phyloP scores from a whole-genome alignment of 2,888 invertebrate species.

The Peribatodes rhomboidaria region DNA sequence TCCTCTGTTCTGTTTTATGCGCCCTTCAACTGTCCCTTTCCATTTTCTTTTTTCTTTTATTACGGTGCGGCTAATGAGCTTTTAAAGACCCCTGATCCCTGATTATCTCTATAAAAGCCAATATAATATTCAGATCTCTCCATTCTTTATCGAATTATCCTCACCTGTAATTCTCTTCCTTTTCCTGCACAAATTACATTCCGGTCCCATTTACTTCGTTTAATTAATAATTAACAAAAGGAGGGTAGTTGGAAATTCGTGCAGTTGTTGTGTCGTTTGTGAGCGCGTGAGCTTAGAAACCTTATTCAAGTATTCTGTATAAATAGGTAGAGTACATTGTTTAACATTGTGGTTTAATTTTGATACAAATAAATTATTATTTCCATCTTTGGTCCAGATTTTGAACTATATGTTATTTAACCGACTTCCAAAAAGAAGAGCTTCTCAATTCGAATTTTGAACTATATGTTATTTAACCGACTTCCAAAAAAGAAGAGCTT shows the following conservation, averaged over 20 bases:
- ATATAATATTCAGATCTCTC: conserved; percentile 7
- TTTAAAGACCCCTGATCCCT: conserved; percentile 1
- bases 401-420: too few relatives aligned
- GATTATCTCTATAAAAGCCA: not conserved
- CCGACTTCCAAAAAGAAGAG: too few relatives aligned
- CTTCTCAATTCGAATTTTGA: too few relatives aligned
- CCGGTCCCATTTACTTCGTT: conserved; percentile 13
- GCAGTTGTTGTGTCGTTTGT: not conserved
- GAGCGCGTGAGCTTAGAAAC: too few relatives aligned
- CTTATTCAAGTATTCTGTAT: too few relatives aligned
- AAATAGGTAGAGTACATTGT: too few relatives aligned
- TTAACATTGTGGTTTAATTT: too few relatives aligned
- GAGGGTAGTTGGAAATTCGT: not conserved
- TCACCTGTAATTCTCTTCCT: conserved; percentile 15
- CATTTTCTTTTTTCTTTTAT: not conserved
- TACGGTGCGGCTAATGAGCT: conserved; percentile 3
- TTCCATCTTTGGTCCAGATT: too few relatives aligned
- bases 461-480: too few relatives aligned
- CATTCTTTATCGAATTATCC: conserved; percentile 16
- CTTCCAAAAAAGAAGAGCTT: too few relatives aligned
- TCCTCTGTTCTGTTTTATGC: not conserved
- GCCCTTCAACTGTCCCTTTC: not conserved
- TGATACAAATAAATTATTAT: too few relatives aligned
- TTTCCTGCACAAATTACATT: conserved; percentile 18
- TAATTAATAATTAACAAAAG: conserved; percentile 15